These are phyloP conservation scores for Rhamnusium bicolor DNA, from an alignment of 2,888 invertebrate species.

Conservation along the genomic window DNA sequence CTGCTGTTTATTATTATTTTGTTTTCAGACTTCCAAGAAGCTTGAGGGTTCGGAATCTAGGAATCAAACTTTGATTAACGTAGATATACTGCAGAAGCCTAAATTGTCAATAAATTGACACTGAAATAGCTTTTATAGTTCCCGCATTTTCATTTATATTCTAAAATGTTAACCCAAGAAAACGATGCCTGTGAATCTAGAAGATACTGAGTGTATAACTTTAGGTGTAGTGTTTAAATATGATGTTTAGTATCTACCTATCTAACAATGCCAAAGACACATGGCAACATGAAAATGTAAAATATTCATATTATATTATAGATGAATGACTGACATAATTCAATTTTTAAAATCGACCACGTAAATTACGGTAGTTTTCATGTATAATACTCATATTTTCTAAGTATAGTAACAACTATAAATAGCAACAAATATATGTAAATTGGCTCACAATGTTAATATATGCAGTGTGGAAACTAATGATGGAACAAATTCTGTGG, in stretches of 20 bases:
- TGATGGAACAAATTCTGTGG: no score
- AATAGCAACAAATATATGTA: no score
- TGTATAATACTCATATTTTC: neutral
- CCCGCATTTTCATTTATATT: neutral
- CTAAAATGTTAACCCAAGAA: neutral
- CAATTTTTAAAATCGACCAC: neutral
- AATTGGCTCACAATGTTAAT: neutral
- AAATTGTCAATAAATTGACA: neutral
- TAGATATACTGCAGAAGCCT: neutral
- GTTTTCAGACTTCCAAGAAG: neutral
- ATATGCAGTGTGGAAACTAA: no score
- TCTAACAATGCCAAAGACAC: neutral
- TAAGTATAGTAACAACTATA: neutral
- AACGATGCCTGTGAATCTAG: no score
- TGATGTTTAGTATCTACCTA: no score
- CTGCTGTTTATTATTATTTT: neutral
- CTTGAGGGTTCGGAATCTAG: neutral
- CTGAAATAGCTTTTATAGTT: neutral
- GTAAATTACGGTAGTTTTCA: neutral
- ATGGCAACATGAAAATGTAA: neutral
- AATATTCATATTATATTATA: neutral
- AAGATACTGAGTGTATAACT: neutral
- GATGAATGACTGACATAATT: neutral
- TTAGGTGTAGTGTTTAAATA: neutral
- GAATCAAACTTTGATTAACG: neutral